phyloP scores from a whole-genome alignment of 2,113 vertebrate species.

The Thomomys bottae region DNA sequence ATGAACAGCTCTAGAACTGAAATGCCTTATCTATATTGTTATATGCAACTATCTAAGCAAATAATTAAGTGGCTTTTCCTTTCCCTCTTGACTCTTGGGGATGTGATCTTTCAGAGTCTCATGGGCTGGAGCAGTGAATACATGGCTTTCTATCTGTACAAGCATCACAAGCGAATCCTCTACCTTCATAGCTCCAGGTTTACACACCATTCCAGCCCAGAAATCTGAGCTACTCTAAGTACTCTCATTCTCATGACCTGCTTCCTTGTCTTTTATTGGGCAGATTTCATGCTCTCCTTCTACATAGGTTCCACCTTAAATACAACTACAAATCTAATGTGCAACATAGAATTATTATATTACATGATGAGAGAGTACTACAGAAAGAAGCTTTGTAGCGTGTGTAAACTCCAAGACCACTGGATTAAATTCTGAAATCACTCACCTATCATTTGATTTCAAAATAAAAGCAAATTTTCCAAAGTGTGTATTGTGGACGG shows the following conservation, averaged over 20 bases:
- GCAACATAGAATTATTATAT: no score
- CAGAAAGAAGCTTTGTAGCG: no score
- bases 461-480: not conserved
- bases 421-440: no score
- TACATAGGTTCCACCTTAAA: not conserved
- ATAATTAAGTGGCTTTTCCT: not conserved
- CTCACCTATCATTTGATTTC: not conserved
- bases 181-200: not conserved
- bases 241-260: not conserved
- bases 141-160: not conserved
- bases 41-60: not conserved
- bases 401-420: not conserved
- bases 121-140: not conserved
- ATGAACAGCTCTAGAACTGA: not conserved
- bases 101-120: slow-evolving; percentile 2
- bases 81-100: not conserved
- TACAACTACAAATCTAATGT: no score
- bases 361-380: no score
- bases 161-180: not conserved
- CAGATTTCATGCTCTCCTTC: not conserved
- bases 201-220: not conserved
- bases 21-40: not conserved
- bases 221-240: not conserved
- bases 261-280: slow-evolving; percentile 46
- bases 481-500: not conserved